phyloP scores from a whole-genome alignment of 2,888 invertebrate genomes.

The Papilio elwesi region DNA sequence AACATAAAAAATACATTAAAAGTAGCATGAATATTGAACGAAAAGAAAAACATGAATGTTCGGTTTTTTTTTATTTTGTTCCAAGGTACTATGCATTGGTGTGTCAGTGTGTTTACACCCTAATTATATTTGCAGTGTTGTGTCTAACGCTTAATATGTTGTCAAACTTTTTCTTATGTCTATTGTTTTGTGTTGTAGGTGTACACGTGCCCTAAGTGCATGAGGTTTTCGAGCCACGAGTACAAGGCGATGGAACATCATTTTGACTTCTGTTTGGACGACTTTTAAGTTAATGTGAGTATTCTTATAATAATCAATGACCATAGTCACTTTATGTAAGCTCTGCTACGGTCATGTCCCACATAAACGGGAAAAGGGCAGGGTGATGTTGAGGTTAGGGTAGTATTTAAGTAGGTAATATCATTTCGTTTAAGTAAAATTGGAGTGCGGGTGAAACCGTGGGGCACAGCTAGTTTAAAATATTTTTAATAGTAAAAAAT shows the following conservation, averaged over 20 bases:
- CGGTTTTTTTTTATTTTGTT: not conserved
- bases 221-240: slow-evolving; percentile 67
- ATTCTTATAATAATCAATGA: slow-evolving; percentile 8
- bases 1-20: no score
- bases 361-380: no score
- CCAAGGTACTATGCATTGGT: not conserved
- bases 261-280: slow-evolving; percentile 74
- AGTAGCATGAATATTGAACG: no score
- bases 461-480: no score
- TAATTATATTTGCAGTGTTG: slow-evolving; percentile 14
- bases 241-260: slow-evolving; percentile 73
- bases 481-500: no score
- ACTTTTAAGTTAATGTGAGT: slow-evolving; percentile 55
- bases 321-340: no score
- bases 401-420: no score
- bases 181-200: slow-evolving; percentile 56
- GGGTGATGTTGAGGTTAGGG: no score
- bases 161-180: not conserved
- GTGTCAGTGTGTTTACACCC: not conserved
- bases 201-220: slow-evolving; percentile 75
- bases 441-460: no score
- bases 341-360: no score
- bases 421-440: no score
- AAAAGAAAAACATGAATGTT: no score
- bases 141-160: not conserved